A percentile compares a stretch with the other conserved stretches of the same genome.
Evolutionary conservation across 1,140 invertebrate species (phyloP).

Genomic region (Zaprionus inermis): DNA sequence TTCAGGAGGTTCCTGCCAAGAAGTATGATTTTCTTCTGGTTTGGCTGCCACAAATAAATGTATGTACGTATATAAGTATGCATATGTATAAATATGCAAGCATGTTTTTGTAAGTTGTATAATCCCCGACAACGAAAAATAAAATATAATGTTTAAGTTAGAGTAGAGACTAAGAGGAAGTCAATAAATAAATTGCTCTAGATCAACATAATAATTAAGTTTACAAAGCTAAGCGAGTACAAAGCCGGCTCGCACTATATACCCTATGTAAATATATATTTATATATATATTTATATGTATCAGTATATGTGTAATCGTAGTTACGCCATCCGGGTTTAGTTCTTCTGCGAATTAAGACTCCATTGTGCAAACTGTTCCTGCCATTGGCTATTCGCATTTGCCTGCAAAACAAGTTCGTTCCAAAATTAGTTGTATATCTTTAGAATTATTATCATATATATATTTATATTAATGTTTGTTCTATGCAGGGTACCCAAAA

Average conservation of each 20-base stretch:
- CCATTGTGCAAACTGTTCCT: slow-evolving; percentile 84
- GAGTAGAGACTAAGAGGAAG: slow-evolving; percentile 58
- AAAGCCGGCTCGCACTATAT: slow-evolving; percentile 10
- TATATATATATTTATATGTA: slow-evolving; percentile 14
- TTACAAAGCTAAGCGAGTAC: slow-evolving; percentile 74
- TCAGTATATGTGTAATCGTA: not conserved
- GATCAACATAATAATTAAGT: slow-evolving; percentile 70
- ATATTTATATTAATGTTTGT: not conserved
- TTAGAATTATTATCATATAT: not conserved
- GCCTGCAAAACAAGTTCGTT: slow-evolving; percentile 51
- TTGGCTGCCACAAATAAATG: slow-evolving; percentile 26
- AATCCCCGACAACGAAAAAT: slow-evolving; percentile 42
- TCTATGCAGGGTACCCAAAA: slow-evolving; percentile 37
- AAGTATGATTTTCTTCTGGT: slow-evolving; percentile 1
- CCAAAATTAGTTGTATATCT: not conserved
- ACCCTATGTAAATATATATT: slow-evolving; percentile 14
- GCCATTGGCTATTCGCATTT: slow-evolving; percentile 84
- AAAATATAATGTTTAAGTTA: slow-evolving; percentile 60
- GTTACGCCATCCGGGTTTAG: slow-evolving; percentile 46
- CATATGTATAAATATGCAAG: slow-evolving; percentile 12
- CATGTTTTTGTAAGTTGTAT: slow-evolving; percentile 24
- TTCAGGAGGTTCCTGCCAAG: slow-evolving; percentile 26
- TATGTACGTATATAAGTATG: slow-evolving; percentile 33
- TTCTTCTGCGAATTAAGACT: slow-evolving; percentile 83
- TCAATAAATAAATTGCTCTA: slow-evolving; percentile 82